Conservation (phyloP, 2,797 vertebrate genomes). For the Syncerus caffer region DNA sequence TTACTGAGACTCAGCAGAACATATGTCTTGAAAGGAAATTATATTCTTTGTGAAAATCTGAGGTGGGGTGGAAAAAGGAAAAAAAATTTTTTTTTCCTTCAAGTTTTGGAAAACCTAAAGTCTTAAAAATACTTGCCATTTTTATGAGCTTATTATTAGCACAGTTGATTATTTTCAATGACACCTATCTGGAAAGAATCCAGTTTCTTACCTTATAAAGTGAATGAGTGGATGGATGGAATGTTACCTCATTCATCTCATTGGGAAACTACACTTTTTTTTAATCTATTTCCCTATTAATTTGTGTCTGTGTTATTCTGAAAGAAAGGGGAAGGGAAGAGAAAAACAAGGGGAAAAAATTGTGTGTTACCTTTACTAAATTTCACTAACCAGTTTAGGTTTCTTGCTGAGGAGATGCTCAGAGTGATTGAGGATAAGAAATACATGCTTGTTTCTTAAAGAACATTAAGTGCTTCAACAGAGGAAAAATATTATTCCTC, state of each 20-base stretch:
- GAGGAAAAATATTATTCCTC: background rate
- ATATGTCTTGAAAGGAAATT: conserved; percentile 21
- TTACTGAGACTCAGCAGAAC: background rate
- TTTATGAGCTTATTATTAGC: background rate
- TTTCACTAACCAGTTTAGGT: background rate
- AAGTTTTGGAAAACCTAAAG: background rate
- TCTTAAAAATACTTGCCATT: background rate
- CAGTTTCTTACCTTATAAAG: background rate
- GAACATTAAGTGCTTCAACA: background rate
- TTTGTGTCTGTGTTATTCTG: background rate
- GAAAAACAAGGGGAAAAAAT: background rate
- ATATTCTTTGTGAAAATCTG: background rate
- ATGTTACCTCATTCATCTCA: background rate
- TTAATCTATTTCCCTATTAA: background rate
- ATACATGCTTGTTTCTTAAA: conserved; percentile 1
- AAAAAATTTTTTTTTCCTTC: background rate
- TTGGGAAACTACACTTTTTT: background rate
- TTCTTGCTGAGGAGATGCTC: background rate
- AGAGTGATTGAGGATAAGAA: background rate
- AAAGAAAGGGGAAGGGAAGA: background rate
- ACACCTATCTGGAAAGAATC: background rate
- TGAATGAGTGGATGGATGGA: background rate
- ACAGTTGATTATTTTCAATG: background rate
- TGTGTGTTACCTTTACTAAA: background rate
- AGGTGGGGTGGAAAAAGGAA: background rate